phyloP scores from a whole-genome alignment of 2,888 invertebrate genomes.

The Brassicogethes aeneus region DNA sequence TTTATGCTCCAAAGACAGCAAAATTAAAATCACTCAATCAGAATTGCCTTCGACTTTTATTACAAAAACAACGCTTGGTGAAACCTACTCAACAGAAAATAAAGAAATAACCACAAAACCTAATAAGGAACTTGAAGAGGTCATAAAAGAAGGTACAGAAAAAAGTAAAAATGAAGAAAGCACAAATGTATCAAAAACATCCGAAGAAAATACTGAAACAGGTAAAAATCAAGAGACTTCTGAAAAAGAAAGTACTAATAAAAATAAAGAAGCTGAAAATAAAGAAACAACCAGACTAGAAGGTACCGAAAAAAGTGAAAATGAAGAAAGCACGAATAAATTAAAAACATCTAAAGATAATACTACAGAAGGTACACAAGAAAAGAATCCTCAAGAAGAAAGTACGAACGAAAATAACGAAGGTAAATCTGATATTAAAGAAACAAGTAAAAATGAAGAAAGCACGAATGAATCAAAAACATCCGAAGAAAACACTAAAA shows the following conservation, averaged over 20 bases:
- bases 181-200: too few species aligned
- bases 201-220: neutral
- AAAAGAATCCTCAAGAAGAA: neutral
- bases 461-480: too few species aligned
- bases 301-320: neutral
- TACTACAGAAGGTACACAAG: neutral
- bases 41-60: neutral
- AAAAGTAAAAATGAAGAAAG: too few species aligned
- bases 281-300: neutral
- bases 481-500: neutral
- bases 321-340: too few species aligned
- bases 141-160: too few species aligned
- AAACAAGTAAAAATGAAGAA: too few species aligned
- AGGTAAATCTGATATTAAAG: neutral
- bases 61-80: neutral
- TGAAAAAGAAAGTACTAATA: neutral
- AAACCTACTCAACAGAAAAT: neutral
- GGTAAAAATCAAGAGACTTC: neutral
- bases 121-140: too few species aligned
- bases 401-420: neutral
- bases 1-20: conserved; percentile 1
- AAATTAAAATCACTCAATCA: neutral
- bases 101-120: neutral
- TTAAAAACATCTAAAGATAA: neutral
- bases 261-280: neutral